Conservation (phyloP, 2,113 vertebrate species). For the Chaenocephalus aceratus region DNA sequence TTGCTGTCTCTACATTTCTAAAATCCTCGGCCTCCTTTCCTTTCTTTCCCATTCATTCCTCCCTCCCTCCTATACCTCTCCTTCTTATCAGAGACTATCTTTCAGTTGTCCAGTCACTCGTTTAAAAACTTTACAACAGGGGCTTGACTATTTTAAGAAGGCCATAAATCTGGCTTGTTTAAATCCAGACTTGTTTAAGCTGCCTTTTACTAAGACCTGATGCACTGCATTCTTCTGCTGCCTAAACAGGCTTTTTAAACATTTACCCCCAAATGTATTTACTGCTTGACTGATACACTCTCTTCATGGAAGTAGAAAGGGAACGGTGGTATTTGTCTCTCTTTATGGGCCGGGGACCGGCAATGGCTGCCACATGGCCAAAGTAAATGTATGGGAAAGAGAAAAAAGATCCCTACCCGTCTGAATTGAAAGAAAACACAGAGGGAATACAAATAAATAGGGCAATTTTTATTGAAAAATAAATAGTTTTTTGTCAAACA, state of each 20-base stretch:
- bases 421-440: conserved; percentile 43
- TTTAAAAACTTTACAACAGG: conserved; percentile 69
- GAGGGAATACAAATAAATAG: conserved; percentile 34
- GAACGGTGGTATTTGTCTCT: conserved; percentile 64
- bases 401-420: conserved; percentile 10
- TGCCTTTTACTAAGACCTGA: conserved; percentile 71
- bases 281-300: conserved; percentile 73
- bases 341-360: conserved; percentile 62
- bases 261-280: conserved; percentile 80
- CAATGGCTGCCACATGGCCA: conserved; percentile 64
- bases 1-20: conserved; percentile 34
- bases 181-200: conserved; percentile 72
- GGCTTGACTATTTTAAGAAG: conserved; percentile 70
- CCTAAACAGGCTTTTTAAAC: conserved; percentile 78
- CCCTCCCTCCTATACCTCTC: not conserved
- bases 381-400: conserved; percentile 22
- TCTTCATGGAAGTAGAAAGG: conserved; percentile 63
- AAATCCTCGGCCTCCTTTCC: conserved; percentile 42
- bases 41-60: conserved; percentile 12
- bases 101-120: conserved; percentile 59
- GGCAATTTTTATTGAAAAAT: not conserved
- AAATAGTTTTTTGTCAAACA: not conserved
- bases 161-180: conserved; percentile 77
- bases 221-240: conserved; percentile 75
- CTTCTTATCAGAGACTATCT: conserved; percentile 63